phyloP scores from a whole-genome alignment of 37 sponge, comb jelly and placozoan species.

The Amphimedon queenslandica region DNA sequence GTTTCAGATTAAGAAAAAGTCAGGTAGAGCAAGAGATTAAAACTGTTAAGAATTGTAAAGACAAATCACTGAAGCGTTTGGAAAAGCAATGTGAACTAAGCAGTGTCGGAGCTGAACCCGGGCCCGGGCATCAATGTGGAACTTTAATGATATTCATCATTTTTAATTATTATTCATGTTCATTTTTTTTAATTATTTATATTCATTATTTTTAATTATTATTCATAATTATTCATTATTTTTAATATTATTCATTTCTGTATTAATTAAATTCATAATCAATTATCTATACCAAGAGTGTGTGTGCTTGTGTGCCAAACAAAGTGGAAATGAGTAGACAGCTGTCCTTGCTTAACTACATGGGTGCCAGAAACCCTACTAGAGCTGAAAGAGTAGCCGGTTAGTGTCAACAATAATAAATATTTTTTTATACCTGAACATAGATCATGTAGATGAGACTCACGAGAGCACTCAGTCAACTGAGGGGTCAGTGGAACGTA shows the following conservation, averaged over 20 bases:
- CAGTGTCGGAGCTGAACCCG: slow-evolving; percentile 2
- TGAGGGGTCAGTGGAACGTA: too few relatives aligned
- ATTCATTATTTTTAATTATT: too few relatives aligned
- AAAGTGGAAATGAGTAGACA: not conserved
- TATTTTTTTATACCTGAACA: not conserved
- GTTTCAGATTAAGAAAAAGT: too few relatives aligned
- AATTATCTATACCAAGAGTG: not conserved
- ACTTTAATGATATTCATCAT: not conserved
- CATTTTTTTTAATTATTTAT: too few relatives aligned
- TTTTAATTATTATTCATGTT: too few relatives aligned
- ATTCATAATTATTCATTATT: not conserved
- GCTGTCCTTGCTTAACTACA: not conserved
- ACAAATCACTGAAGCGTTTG: too few relatives aligned
- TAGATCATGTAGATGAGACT: not conserved
- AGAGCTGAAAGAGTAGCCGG: not conserved
- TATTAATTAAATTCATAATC: not conserved
- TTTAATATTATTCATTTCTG: not conserved
- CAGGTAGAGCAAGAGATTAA: too few relatives aligned
- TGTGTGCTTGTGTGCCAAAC: not conserved
- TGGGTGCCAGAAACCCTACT: slow-evolving; percentile 2
- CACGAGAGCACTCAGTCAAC: not conserved
- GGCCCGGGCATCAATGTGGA: not conserved
- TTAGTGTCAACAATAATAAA: not conserved
- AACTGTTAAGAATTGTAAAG: too few relatives aligned
- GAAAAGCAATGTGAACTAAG: too few relatives aligned